Evolutionary conservation across 2,888 invertebrate species (phyloP), one percentile per base, ranked within the genome.

Genomic region (Archips xylosteana): DNA sequence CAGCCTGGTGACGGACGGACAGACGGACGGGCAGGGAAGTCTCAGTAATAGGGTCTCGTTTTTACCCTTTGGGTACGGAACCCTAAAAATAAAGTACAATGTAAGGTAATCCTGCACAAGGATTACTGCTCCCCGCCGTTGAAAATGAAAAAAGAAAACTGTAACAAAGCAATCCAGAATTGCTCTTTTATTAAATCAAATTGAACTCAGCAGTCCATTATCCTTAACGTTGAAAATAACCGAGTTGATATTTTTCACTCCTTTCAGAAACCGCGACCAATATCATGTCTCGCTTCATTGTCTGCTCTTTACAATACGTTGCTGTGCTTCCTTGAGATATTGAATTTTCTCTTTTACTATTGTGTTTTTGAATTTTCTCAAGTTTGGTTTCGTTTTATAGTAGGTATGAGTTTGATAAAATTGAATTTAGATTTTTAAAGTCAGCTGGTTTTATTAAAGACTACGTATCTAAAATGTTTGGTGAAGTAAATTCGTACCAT

Each of bases 261-360:
- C 51, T 65, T 70, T 70, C 70, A 65, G 64, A 3, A 34, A 65
- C 65, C 64, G 60, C 65, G 60, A 74, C 74, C 70, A 72, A 71
- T 75, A 75, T 70, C 72, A 70, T 76, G 78, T 76, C 78, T 77
- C 76, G 72, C 72, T 62, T 73, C 70, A 79, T 78, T 79, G 76
- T 80, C 78, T 72, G 76, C 54, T 1, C 39, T 23, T 32, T 45
- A 72, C 74, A 74, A 74, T 74, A 42, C 70, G 51, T 60, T 61
- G 70, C 61, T 74, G 74, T 65, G 69, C 49, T 69, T 45, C 36
- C 49, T 57, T 65, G 65, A 66, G 49, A 74, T 77, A 79, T 77
- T 76, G 73, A 74, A 77, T 76, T 74, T 71, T 69, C 68, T 57
- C 66, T 67, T 66, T 54, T 65, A 62, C 60, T 54, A 51, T 65